Base-by-base conservation (phyloP, 30 jellyfish, hydroid and myxozoan genomes). In the Aurelia sp. region DNA sequence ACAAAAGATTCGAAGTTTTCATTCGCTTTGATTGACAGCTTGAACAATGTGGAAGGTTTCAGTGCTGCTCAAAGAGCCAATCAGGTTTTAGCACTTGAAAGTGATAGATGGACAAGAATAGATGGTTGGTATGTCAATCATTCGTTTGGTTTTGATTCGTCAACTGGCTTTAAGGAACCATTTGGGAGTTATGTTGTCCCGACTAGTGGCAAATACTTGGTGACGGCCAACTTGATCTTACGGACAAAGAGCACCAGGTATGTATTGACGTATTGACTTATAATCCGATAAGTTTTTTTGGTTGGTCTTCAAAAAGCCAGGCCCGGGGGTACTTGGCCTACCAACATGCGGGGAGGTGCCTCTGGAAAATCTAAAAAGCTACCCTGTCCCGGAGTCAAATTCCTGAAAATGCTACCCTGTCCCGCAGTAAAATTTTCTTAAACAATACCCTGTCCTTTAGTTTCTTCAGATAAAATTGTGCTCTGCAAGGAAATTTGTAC, bases 1-100 rank as follows among this genome's bases (percentile, higher is more conserved):
- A 15, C 57, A 20, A 51, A 47, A 16, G 60, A 47, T 18, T 84
- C 93, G 20, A 21, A 74, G 12, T 44, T 72, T 18, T 58, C 82
- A 3, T 73, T 84, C 61, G 86, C 82, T 22, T 47, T 84, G 63
- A 60, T 72, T 63, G 82, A 73, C 67, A 30, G 38, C 18, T 33
- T 76, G 11, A 12, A 8, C 19, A 58, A 72, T 67, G 77, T 84
- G n/a, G 88, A 84, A 63, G 93, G 93, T n/a, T 84, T 84, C 87
- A 84, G 93, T 47, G 93, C 76, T 21, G n/a, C 65, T 10, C 93
- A 84, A 50, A 20, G 44, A 27, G 15, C 76, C 80, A 64, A 35
- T 24, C 81, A 73, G 67, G 18, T 16, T 58, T 3, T 82, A 27
- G 18, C 67, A 33, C 41, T 69, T 27, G 58, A 41, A 3, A 41